Evolutionary conservation across 2,888 invertebrate species (phyloP), one percentile per base, ranked within the genome.

Genomic region (Mechanitis mazaeus): DNA sequence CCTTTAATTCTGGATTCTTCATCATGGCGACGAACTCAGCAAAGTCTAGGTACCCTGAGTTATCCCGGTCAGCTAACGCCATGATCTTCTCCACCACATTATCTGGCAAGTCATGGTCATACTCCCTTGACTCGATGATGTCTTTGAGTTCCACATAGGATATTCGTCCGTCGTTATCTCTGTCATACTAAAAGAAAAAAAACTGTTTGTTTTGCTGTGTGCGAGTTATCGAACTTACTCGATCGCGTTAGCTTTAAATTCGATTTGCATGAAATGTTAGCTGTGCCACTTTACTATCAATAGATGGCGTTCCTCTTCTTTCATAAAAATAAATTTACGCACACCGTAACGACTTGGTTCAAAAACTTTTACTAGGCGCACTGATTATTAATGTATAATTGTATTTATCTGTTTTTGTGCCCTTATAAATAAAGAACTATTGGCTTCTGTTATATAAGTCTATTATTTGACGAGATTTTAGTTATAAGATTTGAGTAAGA

Each of bases 1-100:
- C 91, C 72, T 92, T 92, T 68, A 93, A 78, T 61, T 92, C 91
- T 0, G 92, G 92, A 64, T 91, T 79, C 69, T 91, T 87, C 83
- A 93, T 92, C 94, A 95, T 94, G 47, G 92, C 92, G 38, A 94
- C 92, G 71, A 95, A 95, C 84, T 95, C 95, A 31, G 91, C 87
- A 73, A 93, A 94, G 74, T 94, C 93, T 60, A 95, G 83, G 70
- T 91, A 91, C 3, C 94, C 94, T 54, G 94, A 93, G 72, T 92
- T 85, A 68, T 90, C 88, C 6, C 77, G 69, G 80, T 96, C 96
- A 0, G 93, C 93, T 58, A 93, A 86, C 4, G 81, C 80, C 87
- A 95, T 91, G 68, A 96, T 94, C 78, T 92, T 92, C 59, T 91
- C 90, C 3, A 94, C 93, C 45, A 94, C 91, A 64, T 93, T 90